These are phyloP conservation scores for Ptychobarbus kaznakovi DNA, from an alignment of 2,797 vertebrate species.

Conservation along the genomic window DNA sequence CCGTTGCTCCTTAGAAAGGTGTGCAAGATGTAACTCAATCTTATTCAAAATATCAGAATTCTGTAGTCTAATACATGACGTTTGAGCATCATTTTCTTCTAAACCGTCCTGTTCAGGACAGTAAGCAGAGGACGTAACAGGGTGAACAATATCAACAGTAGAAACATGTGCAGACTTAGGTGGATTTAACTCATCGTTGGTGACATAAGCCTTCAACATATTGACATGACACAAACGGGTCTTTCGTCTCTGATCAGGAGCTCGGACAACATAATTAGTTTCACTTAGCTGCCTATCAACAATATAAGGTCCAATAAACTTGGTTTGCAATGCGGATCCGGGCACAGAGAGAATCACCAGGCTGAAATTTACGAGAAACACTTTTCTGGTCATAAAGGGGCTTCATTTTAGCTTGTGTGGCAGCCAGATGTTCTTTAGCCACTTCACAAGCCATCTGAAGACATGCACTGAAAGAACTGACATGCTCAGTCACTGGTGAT, in stretches of 20 bases:
- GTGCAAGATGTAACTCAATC: too few species aligned
- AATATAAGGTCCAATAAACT: constrained; percentile 15
- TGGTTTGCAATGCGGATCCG: not conserved
- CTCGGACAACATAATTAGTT: not conserved
- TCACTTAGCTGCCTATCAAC: not conserved
- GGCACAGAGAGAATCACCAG: not conserved
- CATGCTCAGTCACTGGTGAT: too few species aligned
- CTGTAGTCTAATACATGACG: too few species aligned
- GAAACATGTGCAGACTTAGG: not conserved
- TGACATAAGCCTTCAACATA: not conserved
- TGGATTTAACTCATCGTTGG: not conserved
- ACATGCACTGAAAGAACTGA: not conserved
- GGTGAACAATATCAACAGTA: not conserved
- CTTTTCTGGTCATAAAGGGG: not conserved
- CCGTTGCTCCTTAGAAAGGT: too few species aligned
- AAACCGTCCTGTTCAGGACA: not conserved
- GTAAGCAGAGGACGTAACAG: not conserved
- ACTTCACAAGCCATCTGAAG: not conserved
- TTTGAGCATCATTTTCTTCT: not conserved
- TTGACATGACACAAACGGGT: constrained; percentile 3
- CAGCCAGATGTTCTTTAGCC: not conserved
- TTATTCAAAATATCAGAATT: not conserved
- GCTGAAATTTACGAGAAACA: not conserved
- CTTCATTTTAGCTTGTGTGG: constrained; percentile 5
- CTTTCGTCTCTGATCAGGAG: not conserved